These are phyloP conservation scores for Synergus japonicus DNA, from an alignment of 2,888 invertebrate genomes.

Conservation along the genomic window DNA sequence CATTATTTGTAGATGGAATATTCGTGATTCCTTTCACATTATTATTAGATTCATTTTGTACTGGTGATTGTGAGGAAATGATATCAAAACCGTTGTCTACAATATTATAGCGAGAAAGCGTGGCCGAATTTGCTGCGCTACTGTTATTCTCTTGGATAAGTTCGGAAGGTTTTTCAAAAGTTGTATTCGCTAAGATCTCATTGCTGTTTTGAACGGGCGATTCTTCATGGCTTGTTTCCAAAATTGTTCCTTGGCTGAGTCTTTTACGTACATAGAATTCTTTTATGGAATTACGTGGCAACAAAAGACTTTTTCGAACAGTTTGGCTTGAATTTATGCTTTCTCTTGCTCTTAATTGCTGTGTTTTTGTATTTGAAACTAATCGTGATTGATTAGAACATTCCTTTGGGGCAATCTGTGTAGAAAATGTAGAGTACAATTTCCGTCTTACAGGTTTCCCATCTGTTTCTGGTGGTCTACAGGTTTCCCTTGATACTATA, in stretches of 20 bases:
- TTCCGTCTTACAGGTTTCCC: neutral
- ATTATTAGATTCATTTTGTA: neutral
- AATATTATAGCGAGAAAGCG: neutral
- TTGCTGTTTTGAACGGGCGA: conserved; percentile 6
- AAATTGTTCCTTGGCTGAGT: neutral
- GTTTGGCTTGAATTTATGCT: neutral
- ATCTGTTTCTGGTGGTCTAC: neutral
- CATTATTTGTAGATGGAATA: neutral
- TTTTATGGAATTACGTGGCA: conserved; percentile 15
- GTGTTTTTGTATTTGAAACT: neutral
- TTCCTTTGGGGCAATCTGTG: conserved; percentile 8
- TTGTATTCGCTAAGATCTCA: neutral
- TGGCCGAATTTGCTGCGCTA: neutral
- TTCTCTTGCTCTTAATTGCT: neutral
- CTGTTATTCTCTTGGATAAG: neutral
- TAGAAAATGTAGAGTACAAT: conserved; percentile 10
- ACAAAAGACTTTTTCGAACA: conserved; percentile 1
- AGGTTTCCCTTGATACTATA: neutral
- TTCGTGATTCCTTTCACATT: neutral
- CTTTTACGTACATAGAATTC: conserved; percentile 19
- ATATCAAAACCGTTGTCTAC: neutral
- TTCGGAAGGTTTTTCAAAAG: neutral
- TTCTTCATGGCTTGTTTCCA: neutral
- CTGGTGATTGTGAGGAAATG: neutral
- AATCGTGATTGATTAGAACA: neutral